Conservation (phyloP, 2,888 invertebrate species). For the Volucella bombylans region DNA sequence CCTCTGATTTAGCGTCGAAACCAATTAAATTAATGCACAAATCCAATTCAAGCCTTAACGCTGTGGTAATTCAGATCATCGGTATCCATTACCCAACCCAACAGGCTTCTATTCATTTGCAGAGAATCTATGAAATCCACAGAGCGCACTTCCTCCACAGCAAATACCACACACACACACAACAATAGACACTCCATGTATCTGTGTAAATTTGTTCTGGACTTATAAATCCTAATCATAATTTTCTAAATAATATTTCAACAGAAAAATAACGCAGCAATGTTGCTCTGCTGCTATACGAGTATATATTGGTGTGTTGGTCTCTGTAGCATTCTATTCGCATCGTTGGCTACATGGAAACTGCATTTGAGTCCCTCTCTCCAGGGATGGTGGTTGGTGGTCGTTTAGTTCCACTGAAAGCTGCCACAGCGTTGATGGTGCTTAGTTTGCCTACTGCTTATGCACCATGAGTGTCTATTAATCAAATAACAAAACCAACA, state of each 20-base stretch:
- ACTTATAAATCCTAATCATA: conserved; percentile 31
- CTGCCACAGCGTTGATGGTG: no score
- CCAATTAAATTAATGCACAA: no score
- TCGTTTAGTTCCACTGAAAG: neutral
- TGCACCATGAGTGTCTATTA: conserved; percentile 46
- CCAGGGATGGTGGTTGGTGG: neutral
- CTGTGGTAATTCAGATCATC: no score
- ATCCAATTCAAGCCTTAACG: no score
- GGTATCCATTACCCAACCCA: no score
- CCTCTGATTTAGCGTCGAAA: no score
- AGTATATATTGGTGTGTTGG: conserved; percentile 15
- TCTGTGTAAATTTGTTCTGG: no score
- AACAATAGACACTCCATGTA: no score
- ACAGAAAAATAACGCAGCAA: conserved; percentile 8
- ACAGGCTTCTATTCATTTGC: no score
- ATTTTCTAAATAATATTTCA: conserved; percentile 60
- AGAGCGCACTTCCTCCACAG: no score
- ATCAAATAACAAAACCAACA: conserved; percentile 50
- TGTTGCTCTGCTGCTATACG: neutral
- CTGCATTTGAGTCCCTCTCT: conserved; percentile 19
- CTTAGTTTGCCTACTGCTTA: conserved; percentile 3
- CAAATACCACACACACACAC: no score
- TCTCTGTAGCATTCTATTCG: neutral
- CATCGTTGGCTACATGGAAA: conserved; percentile 34
- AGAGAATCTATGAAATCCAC: no score